Base-by-base conservation (phyloP, 2,888 invertebrate species). In the Apodemia mormo region DNA sequence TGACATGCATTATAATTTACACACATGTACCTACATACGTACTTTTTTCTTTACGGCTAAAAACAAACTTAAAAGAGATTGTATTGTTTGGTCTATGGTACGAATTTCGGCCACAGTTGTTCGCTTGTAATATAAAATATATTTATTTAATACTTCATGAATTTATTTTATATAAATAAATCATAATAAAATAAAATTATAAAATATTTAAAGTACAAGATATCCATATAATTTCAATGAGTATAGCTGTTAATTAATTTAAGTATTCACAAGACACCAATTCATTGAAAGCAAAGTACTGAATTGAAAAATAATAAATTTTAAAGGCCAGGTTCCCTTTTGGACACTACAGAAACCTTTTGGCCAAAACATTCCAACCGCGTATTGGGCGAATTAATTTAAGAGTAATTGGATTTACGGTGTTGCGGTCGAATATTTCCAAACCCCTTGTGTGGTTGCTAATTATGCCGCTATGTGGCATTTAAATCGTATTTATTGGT, bases 361-460 rank as follows among this genome's bases (percentile, higher is more conserved):
- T 66, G 49, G 33, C 22, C 71, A 76, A 78, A 79, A 80, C 77
- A 80, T 77, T 76, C 78, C 78, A 70, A 70, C 75, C 72, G 76
- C 80, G 82, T 85, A 85, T 86, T 85, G 83, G 81, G 82, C 77
- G 82, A 86, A 86, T 88, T 89, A 87, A 89, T 88, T 89, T 85
- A 83, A 79, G 78, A 85, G 83, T 89, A 88, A 89, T 89, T 88
- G 89, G 83, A 89, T 90, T 89, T 90, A 90, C 88, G 81, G 83
- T 77, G 78, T 80, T 79, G 73, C 73, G 75, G 77, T 75, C 72
- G 82, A 81, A 79, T 84, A 83, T 84, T 83, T 82, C 80, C 83
- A 79, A 85, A 79, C 81, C 76, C 75, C 77, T 80, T 82, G 83
- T 83, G 83, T 79, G 84, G 82, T 1, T 30, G 49, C 90, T 91